Evolutionary conservation across 1,140 invertebrate genomes (phyloP).

Genomic region (Neuroterus valhalla): DNA sequence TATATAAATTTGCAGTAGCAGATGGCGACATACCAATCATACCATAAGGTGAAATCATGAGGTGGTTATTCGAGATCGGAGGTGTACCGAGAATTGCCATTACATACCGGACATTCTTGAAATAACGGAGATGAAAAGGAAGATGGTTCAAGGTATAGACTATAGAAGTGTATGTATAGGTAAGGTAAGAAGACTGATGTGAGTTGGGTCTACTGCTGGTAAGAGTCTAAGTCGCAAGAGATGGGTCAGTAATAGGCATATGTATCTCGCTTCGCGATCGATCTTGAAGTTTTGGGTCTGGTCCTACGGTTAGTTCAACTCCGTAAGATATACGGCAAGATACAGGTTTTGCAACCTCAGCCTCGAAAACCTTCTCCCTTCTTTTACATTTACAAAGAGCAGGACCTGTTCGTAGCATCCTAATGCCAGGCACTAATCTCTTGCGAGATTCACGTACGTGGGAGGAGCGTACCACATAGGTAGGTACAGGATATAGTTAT

Average conservation of each 20-base stretch:
- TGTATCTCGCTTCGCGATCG: conserved; percentile 53
- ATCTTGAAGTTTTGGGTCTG: conserved; percentile 49
- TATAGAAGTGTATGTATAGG: not conserved
- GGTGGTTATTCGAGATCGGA: no score
- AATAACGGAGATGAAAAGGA: no score
- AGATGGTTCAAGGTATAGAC: not conserved
- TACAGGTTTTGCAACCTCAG: conserved; percentile 59
- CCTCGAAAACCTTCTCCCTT: conserved; percentile 42
- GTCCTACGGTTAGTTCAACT: conserved; percentile 51
- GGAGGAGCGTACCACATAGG: conserved; percentile 52
- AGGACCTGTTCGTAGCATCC: conserved; percentile 46
- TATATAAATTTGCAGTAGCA: no score
- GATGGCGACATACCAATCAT: no score
- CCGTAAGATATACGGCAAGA: conserved; percentile 54
- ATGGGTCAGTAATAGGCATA: conserved; percentile 46
- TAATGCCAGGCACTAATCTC: conserved; percentile 60
- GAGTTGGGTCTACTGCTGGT: conserved; percentile 1
- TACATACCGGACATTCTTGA: no score
- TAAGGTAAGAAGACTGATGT: not conserved
- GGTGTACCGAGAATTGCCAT: no score
- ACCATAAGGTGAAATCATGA: no score
- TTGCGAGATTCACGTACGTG: conserved; percentile 45
- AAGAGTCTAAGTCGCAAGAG: conserved; percentile 23
- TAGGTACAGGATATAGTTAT: no score
- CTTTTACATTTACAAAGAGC: conserved; percentile 31